A percentile compares a stretch with the other conserved stretches of the same genome.
These are phyloP conservation scores for Danio choprae DNA, from an alignment of 2,797 vertebrate genomes.

Conservation along the genomic window DNA sequence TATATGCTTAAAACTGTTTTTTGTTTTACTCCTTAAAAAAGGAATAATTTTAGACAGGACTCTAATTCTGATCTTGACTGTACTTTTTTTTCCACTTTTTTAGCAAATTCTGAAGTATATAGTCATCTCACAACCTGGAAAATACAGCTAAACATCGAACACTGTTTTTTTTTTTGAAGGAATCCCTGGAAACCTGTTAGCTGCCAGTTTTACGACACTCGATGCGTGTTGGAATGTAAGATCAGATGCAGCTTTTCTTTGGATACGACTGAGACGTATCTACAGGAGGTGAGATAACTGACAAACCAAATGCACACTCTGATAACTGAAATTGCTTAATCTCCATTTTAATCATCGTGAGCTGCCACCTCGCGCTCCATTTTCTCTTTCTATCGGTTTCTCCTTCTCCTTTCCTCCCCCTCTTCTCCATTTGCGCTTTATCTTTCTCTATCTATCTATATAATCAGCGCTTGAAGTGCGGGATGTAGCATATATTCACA, in stretches of 20 bases:
- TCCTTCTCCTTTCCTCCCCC: conserved; percentile 1
- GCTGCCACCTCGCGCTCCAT: neutral
- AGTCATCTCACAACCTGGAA: neutral
- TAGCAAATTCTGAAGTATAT: too few relatives aligned
- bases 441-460: conserved; percentile 27
- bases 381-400: conserved; percentile 20
- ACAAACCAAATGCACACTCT: conserved; percentile 34
- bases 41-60: too few relatives aligned
- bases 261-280: conserved; percentile 19
- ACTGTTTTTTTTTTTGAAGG: neutral
- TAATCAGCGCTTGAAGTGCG: conserved; percentile 28
- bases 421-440: conserved; percentile 1
- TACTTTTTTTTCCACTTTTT: too few relatives aligned
- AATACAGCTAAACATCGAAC: conserved; percentile 7
- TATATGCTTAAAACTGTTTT: too few relatives aligned
- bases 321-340: conserved; percentile 45
- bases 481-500: conserved; percentile 48
- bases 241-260: conserved; percentile 34
- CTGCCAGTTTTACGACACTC: conserved; percentile 13
- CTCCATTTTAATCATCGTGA: conserved; percentile 35
- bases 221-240: conserved; percentile 6
- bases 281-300: conserved; percentile 38
- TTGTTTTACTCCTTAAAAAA: too few relatives aligned
- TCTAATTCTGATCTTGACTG: too few relatives aligned
- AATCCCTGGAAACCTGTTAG: conserved; percentile 8